Percentiles rank a stretch among this genome's conserved stretches.
Evolutionary conservation across 2,888 invertebrate species (phyloP).

Genomic region (Caenorhabditis doughertyi): DNA sequence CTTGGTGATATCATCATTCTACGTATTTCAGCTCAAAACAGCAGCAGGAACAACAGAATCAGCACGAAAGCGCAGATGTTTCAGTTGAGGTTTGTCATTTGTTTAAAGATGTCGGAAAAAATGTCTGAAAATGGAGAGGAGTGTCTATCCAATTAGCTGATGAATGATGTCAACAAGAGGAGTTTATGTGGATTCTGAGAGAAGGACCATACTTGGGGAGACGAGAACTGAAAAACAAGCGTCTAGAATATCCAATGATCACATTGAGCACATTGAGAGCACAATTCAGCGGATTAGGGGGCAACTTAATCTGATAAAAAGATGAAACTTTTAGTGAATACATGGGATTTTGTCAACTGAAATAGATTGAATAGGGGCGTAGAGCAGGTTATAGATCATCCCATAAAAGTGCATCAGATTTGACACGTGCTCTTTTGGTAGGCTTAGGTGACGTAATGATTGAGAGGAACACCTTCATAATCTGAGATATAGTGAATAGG

Average conservation of each 20-base stretch:
- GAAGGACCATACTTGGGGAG: not conserved
- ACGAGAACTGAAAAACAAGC: not conserved
- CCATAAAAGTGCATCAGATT: too few species aligned
- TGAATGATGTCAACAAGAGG: not conserved
- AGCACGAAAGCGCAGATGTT: constrained; percentile 4
- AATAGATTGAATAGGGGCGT: not conserved
- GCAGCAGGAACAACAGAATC: not conserved
- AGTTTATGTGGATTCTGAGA: too few species aligned
- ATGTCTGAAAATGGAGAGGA: not conserved
- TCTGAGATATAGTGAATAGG: too few species aligned
- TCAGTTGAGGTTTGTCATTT: constrained; percentile 25
- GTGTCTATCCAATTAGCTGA: not conserved
- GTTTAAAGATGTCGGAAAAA: too few species aligned
- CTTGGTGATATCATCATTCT: not conserved
- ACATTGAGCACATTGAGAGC: not conserved
- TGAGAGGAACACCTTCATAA: too few species aligned
- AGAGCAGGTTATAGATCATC: not conserved
- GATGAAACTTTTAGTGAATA: not conserved
- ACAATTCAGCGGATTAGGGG: not conserved
- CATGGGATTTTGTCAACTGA: not conserved
- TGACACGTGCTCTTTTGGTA: too few species aligned
- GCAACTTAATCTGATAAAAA: constrained; percentile 15
- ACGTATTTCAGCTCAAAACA: constrained; percentile 4
- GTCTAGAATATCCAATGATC: constrained; percentile 34
- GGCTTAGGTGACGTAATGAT: too few species aligned